Percentiles rank a stretch among this genome's conserved stretches.
phyloP scores from a whole-genome alignment of 1,140 invertebrate species.

The Sminthurides bifidus region DNA sequence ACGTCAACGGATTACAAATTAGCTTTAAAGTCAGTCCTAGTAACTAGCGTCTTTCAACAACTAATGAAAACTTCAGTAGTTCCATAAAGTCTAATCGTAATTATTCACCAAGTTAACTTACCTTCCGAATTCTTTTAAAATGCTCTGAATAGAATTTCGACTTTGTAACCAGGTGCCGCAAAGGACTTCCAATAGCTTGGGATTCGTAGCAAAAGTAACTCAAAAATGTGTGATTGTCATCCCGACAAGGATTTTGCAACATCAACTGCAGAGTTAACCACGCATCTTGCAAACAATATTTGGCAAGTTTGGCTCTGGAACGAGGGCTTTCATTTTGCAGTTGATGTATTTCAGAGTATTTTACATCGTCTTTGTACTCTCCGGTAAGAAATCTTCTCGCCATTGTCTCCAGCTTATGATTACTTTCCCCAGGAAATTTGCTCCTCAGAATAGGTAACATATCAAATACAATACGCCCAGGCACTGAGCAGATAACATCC shows the following conservation, averaged over 20 bases:
- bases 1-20: no score
- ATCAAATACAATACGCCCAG: slow-evolving; percentile 25
- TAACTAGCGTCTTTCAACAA: no score
- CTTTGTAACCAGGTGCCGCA: slow-evolving; percentile 25
- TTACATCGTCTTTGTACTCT: slow-evolving; percentile 16
- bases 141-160: slow-evolving; percentile 23
- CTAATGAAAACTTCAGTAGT: no score
- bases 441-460: slow-evolving; percentile 19
- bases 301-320: slow-evolving; percentile 11
- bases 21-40: no score
- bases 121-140: slow-evolving; percentile 18
- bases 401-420: slow-evolving; percentile 10
- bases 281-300: slow-evolving; percentile 27
- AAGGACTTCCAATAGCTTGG: not conserved
- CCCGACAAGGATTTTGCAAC: not conserved
- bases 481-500: not conserved
- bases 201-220: slow-evolving; percentile 20
- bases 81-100: no score
- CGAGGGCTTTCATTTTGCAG: slow-evolving; percentile 14
- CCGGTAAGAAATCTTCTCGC: slow-evolving; percentile 15
- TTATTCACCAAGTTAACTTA: no score
- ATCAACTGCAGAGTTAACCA: slow-evolving; percentile 13
- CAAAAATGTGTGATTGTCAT: slow-evolving; percentile 7
- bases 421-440: not conserved
- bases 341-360: slow-evolving; percentile 15